Base-by-base conservation (phyloP, 2,888 invertebrate species). In the Drosophila testacea region DNA sequence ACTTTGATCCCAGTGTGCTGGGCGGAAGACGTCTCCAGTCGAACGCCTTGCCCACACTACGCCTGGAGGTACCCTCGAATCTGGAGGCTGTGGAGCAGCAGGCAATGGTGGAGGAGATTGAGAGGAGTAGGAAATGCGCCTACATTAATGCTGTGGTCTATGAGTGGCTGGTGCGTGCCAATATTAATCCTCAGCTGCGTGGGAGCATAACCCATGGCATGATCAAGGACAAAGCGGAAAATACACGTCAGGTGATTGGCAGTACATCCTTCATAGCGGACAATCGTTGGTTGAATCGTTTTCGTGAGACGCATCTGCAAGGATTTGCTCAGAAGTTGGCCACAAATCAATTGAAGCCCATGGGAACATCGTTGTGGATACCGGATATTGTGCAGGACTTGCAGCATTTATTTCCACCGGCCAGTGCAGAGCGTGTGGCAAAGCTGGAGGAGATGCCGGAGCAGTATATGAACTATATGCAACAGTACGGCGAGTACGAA, bases 111-210 rank as follows among this genome's bases (percentile, higher is more conserved):
- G 92, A 92, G 59, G 90, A 90, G 59, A 88, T 91, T 11, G 91
- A 91, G n/a, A 76, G 90, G 0, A 91, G 92, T 47, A 76, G 90
- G 11, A 91, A 92, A 47, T 90, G 92, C 65, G 90, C 91, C 47
- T 92, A 90, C 46, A 87, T 92, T 27, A 91, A 91, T 79, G 90
- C 91, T 3, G 91, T 92, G 2, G 92, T 92, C 34, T 91, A 91
- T 47, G 92, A 92, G 63, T 92, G 92, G 92, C 64, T 92, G 36
- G 87, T 92, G 7, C 79, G 92, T 4, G 92, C 91, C 39, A 91
- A 91, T 38, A 76, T 91, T 0, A 91, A 91, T 85, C 90, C 91
- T 1, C 91, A 91, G 60, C 65, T 91, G 51, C 81, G 91, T 13
- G 91, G 91, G 4, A 91, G 91, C 54, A 91, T 91, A 4, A 91